phyloP scores from a whole-genome alignment of 2,888 invertebrate species.

The Lampropteryx suffumata region DNA sequence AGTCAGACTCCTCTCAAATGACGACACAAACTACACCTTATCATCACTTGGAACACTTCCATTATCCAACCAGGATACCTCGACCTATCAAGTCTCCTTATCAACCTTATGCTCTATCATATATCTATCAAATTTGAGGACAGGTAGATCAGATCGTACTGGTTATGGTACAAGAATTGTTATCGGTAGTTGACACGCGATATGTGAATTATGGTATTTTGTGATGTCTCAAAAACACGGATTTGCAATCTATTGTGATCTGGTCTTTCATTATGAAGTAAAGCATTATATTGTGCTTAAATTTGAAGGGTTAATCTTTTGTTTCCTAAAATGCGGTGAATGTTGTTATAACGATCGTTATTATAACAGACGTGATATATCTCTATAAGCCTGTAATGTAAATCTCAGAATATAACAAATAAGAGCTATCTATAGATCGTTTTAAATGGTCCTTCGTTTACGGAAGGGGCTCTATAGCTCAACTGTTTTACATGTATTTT shows the following conservation, averaged over 20 bases:
- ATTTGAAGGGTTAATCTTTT: background rate
- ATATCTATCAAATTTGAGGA: background rate
- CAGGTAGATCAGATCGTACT: conserved; percentile 1
- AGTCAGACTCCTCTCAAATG: background rate
- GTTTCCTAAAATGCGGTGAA: background rate
- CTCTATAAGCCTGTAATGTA: too few species aligned
- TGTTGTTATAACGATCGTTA: too few species aligned
- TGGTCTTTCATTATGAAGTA: conserved; percentile 37
- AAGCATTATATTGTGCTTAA: conserved; percentile 13
- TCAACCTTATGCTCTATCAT: background rate
- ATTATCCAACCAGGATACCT: conserved; percentile 10
- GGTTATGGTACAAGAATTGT: conserved; percentile 10
- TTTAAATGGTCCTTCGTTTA: too few species aligned
- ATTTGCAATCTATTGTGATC: conserved; percentile 48
- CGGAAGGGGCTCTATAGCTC: too few species aligned
- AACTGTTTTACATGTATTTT: too few species aligned
- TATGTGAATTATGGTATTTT: conserved; percentile 67
- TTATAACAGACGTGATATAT: too few species aligned
- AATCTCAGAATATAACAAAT: too few species aligned
- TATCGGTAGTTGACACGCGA: conserved; percentile 68
- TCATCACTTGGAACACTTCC: conserved; percentile 8
- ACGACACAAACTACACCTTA: conserved; percentile 9
- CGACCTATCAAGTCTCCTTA: conserved; percentile 19
- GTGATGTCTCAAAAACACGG: conserved; percentile 55
- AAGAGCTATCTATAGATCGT: too few species aligned